phyloP scores from a whole-genome alignment of 2,113 vertebrate genomes.

The Peromyscus maniculatus region DNA sequence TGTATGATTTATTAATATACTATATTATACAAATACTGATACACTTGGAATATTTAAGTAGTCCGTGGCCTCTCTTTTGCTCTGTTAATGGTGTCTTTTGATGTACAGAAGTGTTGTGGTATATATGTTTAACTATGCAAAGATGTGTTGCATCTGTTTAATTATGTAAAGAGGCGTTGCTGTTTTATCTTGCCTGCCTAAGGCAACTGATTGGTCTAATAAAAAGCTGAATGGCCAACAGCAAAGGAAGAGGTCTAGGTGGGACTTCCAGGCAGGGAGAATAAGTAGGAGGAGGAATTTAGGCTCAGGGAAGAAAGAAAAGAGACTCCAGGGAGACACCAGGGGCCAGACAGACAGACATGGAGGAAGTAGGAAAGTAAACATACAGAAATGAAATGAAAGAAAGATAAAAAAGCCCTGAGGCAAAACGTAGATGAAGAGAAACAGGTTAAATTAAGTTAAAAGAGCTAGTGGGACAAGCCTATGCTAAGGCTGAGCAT shows the following conservation, averaged over 20 bases:
- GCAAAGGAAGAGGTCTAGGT: too few relatives aligned
- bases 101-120: neutral
- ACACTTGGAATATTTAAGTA: neutral
- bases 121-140: too few relatives aligned
- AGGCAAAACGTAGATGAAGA: neutral
- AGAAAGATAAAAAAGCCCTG: neutral
- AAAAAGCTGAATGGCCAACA: too few relatives aligned
- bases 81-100: slow-evolving; percentile 35
- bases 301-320: neutral
- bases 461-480: neutral
- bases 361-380: neutral
- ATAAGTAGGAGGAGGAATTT: neutral
- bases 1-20: neutral
- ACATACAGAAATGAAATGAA: neutral
- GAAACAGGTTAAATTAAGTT: neutral
- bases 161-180: neutral
- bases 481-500: neutral
- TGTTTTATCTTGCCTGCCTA: neutral
- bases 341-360: neutral
- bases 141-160: neutral
- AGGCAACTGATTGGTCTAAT: neutral
- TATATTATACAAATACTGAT: neutral
- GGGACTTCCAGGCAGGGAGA: too few relatives aligned
- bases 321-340: neutral
- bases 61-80: neutral